Evolutionary conservation across 2,888 invertebrate genomes (phyloP), one percentile per base, ranked within the genome.

Genomic region (Lycocerus yunnanus): DNA sequence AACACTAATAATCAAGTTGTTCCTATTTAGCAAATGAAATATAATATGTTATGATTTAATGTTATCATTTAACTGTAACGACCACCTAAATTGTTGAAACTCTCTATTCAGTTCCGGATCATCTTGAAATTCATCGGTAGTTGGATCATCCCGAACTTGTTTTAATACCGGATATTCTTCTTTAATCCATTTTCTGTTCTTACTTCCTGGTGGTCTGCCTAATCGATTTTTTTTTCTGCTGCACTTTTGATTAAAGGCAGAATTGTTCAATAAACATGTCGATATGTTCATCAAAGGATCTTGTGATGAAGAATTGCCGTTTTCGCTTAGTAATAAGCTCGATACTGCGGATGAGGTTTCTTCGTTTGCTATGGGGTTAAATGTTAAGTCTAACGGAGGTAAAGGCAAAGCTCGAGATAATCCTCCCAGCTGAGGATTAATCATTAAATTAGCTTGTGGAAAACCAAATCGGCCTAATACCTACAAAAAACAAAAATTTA

Each of bases 341-440:
- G 77, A 75, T 15, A 78, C 78, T 5, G 79, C 79, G 1, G 69
- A 68, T 0, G 73, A 73, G 0, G 79, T 77, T 66, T 80, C 79
- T 63, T 77, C 77, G n/a, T 68, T 72, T 9, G 70, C 59, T 11
- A 67, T 63, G n/a, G 43, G n/a, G 6, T 43, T 43, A n/a, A 6
- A 43, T 16, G 75, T 72, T 11, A 76, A 76, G 43, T 74, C 78
- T 21, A 78, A 21, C 11, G 78, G 78, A 0, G 82, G 82, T 58
- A 80, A 21, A 5, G 74, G 73, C 1, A 83, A 82, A 20, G 83
- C 73, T 18, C 84, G 82, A 73, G 82, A 83, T 24, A 86, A 80
- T 4, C 85, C 84, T 2, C 84, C 86, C 16, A 88, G 77, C 78
- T 88, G 88, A 3, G 88, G 88, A 79, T 88, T 88, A 10, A 88